phyloP scores from a whole-genome alignment of 2,888 invertebrate species.

The Seira sanloemensis region DNA sequence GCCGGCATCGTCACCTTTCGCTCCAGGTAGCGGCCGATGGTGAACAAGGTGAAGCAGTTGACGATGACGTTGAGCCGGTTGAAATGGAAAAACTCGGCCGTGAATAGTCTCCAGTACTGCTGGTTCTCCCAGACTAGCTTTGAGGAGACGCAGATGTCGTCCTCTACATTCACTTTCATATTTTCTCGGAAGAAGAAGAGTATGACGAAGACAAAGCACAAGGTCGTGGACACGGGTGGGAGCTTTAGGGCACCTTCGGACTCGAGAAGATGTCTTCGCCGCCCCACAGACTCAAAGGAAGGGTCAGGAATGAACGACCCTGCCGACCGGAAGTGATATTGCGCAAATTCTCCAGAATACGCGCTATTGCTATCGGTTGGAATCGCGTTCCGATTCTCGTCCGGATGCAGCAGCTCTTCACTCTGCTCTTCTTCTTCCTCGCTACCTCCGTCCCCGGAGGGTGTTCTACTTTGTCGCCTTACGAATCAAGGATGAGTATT shows the following conservation, averaged over 20 bases:
- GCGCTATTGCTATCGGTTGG: not conserved
- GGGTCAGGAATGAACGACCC: not conserved
- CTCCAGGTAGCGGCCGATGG: conserved; percentile 60
- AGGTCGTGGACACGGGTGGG: conserved; percentile 17
- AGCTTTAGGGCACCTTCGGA: conserved; percentile 19
- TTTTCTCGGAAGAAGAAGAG: conserved; percentile 15
- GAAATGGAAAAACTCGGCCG: conserved; percentile 62
- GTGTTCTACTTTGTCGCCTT: too few relatives aligned
- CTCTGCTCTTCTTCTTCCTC: not conserved
- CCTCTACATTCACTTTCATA: not conserved
- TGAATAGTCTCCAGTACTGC: conserved; percentile 56
- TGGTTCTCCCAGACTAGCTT: conserved; percentile 10
- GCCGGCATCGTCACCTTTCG: conserved; percentile 44
- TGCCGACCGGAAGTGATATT: not conserved
- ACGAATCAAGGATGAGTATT: too few relatives aligned
- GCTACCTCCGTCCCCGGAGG: not conserved
- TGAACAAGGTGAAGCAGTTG: conserved; percentile 36
- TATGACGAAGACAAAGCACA: not conserved
- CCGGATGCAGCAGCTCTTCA: not conserved
- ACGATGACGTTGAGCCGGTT: conserved; percentile 18
- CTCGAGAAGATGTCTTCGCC: conserved; percentile 24
- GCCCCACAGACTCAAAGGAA: not conserved
- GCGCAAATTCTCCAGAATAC: too few relatives aligned
- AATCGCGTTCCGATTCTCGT: not conserved
- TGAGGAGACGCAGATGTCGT: conserved; percentile 48